Evolutionary conservation across 2,888 invertebrate genomes (phyloP).

Genomic region (Anoplius nigerrimus): DNA sequence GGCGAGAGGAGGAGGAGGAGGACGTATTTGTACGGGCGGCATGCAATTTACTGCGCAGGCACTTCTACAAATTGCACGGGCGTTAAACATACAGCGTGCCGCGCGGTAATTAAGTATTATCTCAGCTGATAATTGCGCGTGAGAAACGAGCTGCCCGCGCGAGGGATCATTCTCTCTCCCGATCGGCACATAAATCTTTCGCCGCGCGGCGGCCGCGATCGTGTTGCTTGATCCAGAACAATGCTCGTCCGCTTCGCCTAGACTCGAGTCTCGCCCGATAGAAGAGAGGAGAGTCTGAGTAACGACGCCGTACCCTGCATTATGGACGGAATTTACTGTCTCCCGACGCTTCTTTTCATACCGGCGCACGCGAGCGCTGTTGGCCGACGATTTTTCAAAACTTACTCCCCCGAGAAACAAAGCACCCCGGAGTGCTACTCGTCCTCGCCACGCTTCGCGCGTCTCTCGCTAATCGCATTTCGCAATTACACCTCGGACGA

Average conservation of each 20-base stretch:
- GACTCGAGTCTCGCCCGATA: too few species aligned
- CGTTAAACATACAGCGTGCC: slow-evolving; percentile 28
- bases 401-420: too few species aligned
- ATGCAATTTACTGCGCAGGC: slow-evolving; percentile 15
- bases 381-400: too few species aligned
- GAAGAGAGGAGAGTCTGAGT: too few species aligned
- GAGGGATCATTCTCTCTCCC: slow-evolving; percentile 25
- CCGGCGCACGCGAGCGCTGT: too few species aligned
- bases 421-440: too few species aligned
- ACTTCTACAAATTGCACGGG: slow-evolving; percentile 29
- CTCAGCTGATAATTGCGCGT: slow-evolving; percentile 36
- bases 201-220: background rate
- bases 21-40: slow-evolving; percentile 1
- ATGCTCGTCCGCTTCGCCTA: background rate
- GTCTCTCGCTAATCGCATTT: too few species aligned
- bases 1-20: too few species aligned
- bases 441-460: too few species aligned
- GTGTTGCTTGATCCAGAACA: slow-evolving; percentile 2
- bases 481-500: too few species aligned
- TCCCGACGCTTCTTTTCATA: too few species aligned
- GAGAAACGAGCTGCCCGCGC: slow-evolving; percentile 32
- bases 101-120: slow-evolving; percentile 37
- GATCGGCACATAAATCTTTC: slow-evolving; percentile 28
- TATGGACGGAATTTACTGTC: too few species aligned
- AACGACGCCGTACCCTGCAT: background rate